Conservation (phyloP, 2,113 vertebrate species). For the Tympanuchus pallidicinctus region DNA sequence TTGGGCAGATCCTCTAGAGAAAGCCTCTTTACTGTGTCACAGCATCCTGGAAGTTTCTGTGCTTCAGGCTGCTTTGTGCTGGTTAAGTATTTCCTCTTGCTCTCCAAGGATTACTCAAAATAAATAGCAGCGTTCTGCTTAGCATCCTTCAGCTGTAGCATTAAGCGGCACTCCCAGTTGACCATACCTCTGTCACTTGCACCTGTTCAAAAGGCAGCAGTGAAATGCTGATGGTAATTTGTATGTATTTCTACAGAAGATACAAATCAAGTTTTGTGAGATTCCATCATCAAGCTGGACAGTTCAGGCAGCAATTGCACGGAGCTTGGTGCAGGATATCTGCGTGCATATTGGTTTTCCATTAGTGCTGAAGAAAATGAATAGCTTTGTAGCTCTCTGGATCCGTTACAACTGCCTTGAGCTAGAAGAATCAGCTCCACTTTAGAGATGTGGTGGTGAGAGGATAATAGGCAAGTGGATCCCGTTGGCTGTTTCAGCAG, state of each 20-base stretch:
- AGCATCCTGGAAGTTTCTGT: not conserved
- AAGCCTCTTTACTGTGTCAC: not conserved
- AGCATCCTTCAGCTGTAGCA: not conserved
- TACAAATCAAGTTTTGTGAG: not conserved
- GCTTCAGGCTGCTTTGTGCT: not conserved
- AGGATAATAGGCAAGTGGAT: not conserved
- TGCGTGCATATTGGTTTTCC: not conserved
- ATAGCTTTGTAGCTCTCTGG: not conserved
- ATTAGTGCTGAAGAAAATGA: not conserved
- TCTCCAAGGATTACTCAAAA: not conserved
- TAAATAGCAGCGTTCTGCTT: not conserved
- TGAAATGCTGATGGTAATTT: not conserved
- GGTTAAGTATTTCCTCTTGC: not conserved
- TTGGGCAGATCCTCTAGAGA: not conserved
- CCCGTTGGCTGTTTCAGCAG: not conserved
- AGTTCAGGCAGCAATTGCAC: not conserved
- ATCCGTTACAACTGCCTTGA: not conserved
- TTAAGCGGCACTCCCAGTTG: rapidly evolving
- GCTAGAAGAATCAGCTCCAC: not conserved
- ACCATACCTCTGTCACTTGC: not conserved
- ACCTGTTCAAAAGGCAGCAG: not conserved
- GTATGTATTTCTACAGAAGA: not conserved
- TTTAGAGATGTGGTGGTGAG: not conserved
- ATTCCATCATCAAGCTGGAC: not conserved
- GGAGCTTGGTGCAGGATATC: not conserved